Percentiles rank a stretch among this genome's conserved stretches.
Evolutionary conservation across 23 tunicate species (phyloP).

Genomic region (Corella eumyota): DNA sequence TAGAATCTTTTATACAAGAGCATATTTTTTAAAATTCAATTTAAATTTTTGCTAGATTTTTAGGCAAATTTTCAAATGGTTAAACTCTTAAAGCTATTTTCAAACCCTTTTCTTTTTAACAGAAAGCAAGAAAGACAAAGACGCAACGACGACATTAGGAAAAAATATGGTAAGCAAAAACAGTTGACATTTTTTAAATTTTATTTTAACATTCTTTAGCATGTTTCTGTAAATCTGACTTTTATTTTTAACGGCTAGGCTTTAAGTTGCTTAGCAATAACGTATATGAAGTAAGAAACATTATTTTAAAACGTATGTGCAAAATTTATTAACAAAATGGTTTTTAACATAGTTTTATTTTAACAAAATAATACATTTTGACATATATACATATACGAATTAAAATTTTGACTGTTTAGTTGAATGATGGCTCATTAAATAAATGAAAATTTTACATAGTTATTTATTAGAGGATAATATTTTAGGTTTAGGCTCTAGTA

Average conservation of each 20-base stretch:
- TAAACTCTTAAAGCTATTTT: neutral
- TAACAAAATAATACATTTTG: too few relatives aligned
- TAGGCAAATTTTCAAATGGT: neutral
- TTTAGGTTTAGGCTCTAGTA: slow-evolving; percentile 21
- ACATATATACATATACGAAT: too few relatives aligned
- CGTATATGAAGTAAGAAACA: too few relatives aligned
- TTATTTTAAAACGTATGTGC: too few relatives aligned
- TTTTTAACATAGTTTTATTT: too few relatives aligned
- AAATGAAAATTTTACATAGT: neutral
- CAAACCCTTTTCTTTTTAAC: neutral
- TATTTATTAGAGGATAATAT: neutral
- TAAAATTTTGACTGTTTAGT: too few relatives aligned
- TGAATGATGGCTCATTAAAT: too few relatives aligned
- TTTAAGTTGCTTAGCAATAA: neutral
- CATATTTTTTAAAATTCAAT: neutral
- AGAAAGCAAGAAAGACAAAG: slow-evolving; percentile 59
- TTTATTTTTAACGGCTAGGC: too few relatives aligned
- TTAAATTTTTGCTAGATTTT: neutral
- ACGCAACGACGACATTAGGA: slow-evolving; percentile 75
- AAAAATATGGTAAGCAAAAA: slow-evolving; percentile 60
- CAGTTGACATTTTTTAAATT: neutral
- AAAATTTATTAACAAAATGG: too few relatives aligned
- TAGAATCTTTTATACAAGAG: neutral
- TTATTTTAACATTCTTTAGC: too few relatives aligned
- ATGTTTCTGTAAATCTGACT: too few relatives aligned